Evolutionary conservation across 2,888 invertebrate genomes (phyloP), one percentile per base, ranked within the genome.

Genomic region (Empis livida): DNA sequence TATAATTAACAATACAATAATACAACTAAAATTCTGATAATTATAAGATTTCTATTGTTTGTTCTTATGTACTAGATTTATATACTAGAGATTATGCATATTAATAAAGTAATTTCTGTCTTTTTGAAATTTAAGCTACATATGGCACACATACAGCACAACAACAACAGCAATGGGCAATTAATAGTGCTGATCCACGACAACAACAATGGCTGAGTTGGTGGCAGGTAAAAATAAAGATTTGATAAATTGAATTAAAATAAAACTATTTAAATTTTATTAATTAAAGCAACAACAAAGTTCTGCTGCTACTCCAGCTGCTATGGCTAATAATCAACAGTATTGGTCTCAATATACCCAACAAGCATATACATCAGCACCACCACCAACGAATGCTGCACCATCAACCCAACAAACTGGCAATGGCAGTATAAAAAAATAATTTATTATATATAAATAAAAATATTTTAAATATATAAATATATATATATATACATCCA

Each of bases 201-300:
- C 67, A 66, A 51, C 66, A 67, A 42, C 63, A 65, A 52, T 68
- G 67, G 67, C 62, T 63, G 62, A 59, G 64, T 55, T 68, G 66
- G 65, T 68, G 67, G 64, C 67, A 67, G 64, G 67, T 68, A 56
- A 27, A 27, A 27, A 27, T 8, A 27, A 27, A 27, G 9, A 27
- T 27, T 27, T 6, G 5, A 27, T 8, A 8, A 27, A 27, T 27
- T 9, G 2, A 27, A 27, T 8, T 8, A 27, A 20, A 27, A 27
- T 8, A 27, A 27, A 27, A 27, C 20, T 9, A 27, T 27, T 20
- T 8, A 27, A 27, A 48, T 40, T 45, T 16, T 20, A 20, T 20
- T 27, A 27, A 27, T 27, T 6, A 27, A 8, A 27, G 23, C 46
- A 46, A 39, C 51, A 46, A 20, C 51, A 51, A 40, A 46, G 46